Evolutionary conservation across 2,113 vertebrate genomes (phyloP).

Genomic region (Alethe castanea): DNA sequence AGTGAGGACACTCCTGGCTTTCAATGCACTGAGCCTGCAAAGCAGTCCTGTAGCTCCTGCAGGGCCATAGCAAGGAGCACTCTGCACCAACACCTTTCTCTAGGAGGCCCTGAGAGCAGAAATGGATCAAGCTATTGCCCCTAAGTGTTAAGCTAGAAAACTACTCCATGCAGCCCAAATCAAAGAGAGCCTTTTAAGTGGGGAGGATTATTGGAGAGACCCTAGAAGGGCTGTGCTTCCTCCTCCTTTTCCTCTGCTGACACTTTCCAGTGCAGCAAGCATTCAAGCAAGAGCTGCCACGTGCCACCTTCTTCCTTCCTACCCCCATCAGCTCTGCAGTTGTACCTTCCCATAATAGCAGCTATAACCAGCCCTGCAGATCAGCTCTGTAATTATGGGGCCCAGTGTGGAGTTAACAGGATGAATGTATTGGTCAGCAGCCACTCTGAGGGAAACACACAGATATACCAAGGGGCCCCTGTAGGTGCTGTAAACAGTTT

Average conservation of each 20-base stretch:
- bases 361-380: background rate
- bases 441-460: background rate
- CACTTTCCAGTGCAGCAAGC: accelerated
- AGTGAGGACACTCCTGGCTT: background rate
- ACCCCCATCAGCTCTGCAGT: background rate
- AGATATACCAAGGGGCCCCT: background rate
- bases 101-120: background rate
- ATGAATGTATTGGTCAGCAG: background rate
- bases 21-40: background rate
- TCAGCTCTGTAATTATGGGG: conserved; percentile 9
- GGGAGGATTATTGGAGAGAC: background rate
- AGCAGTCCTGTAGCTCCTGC: background rate
- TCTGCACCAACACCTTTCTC: background rate
- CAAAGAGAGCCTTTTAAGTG: background rate
- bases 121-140: background rate
- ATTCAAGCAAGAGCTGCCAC: background rate
- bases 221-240: background rate
- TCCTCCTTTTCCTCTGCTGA: background rate
- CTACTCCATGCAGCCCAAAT: background rate
- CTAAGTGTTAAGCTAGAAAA: background rate
- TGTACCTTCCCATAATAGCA: background rate
- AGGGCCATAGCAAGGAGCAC: background rate
- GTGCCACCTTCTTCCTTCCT: background rate
- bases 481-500: background rate
- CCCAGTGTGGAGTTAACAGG: background rate